Base-by-base conservation (phyloP, 2,113 vertebrate species). In the Eulemur macaco region DNA sequence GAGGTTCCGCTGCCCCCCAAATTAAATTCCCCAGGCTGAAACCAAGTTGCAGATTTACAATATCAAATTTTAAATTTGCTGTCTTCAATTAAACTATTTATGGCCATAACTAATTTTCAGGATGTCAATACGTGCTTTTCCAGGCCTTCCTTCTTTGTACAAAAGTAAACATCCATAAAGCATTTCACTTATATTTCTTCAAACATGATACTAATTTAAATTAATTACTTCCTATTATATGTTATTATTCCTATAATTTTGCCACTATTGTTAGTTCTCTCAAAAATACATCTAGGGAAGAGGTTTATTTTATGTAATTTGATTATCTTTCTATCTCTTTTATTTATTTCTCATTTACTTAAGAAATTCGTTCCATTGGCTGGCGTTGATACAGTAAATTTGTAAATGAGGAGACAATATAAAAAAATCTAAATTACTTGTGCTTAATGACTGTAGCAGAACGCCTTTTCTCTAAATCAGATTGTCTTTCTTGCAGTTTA, bases 261-360 rank as follows among this genome's bases (percentile, higher is more conserved):
- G 96, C 96, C 87, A 96, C 91, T 97, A 97, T 98, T 99, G 98
- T 98, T 99, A 98, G 98, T 97, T 98, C 97, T 98, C 96, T 98
- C 97, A 94, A 98, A 98, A 97, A 99, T 98, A 98, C 97, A 98
- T 98, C 98, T 98, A 98, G 97, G 95, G 86, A 95, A 97, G 96
- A 98, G 98, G 99, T 99, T 99, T 99, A 98, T 99, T 99, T 99
- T 98, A 98, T 99, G 98, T 99, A 99, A 99, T 99, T 99, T 97
- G 98, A 99, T 99, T 99, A 98, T 98, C 98, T 98, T 98, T 98
- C 98, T 98, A 98, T 98, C 98, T 99, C 98, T 99, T 99, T 99
- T 99, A 99, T 99, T 99, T 99, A 99, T 99, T 98, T 98, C 99
- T 99, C 99, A 99, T 99, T 99, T 99, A 99, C 99, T 99, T 99